A percentile compares a stretch with the other conserved stretches of the same genome.
Evolutionary conservation across 1,140 invertebrate genomes (phyloP).

Genomic region (Eciton burchellii): DNA sequence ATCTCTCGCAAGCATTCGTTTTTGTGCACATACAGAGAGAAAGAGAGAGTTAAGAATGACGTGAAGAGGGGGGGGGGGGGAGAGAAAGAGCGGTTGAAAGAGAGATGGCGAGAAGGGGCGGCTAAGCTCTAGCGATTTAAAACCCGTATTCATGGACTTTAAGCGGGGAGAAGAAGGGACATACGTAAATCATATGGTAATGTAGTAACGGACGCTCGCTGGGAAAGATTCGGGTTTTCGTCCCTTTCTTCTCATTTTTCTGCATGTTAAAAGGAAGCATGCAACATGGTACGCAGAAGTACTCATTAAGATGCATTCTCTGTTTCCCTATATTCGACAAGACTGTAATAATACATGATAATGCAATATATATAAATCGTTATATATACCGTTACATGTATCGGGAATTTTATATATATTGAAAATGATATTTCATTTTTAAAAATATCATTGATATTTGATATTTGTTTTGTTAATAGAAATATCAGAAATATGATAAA

Average conservation of each 20-base stretch:
- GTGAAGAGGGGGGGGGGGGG: not conserved
- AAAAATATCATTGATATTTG: conserved; percentile 12
- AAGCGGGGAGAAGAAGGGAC: conserved; percentile 51
- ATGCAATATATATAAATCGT: not conserved
- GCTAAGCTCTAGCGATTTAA: conserved; percentile 77
- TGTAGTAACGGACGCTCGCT: conserved; percentile 67
- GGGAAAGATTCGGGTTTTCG: conserved; percentile 36
- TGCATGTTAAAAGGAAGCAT: not conserved
- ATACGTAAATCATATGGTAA: conserved; percentile 83
- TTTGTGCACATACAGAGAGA: not conserved
- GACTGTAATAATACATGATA: not conserved
- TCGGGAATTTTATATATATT: not conserved
- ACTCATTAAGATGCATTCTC: not conserved
- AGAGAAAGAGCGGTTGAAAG: not conserved
- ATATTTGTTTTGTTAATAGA: conserved; percentile 1
- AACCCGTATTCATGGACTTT: conserved; percentile 76
- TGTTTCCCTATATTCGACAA: not conserved
- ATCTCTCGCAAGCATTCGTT: not conserved
- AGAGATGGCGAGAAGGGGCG: conserved; percentile 55
- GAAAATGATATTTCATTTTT: conserved; percentile 39
- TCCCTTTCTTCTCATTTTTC: conserved; percentile 14
- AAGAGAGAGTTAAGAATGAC: not conserved
- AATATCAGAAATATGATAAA: not conserved
- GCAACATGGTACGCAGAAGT: not conserved
- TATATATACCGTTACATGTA: not conserved